These are phyloP conservation scores for Phasia obesa DNA, from an alignment of 2,888 invertebrate species.

Conservation along the genomic window DNA sequence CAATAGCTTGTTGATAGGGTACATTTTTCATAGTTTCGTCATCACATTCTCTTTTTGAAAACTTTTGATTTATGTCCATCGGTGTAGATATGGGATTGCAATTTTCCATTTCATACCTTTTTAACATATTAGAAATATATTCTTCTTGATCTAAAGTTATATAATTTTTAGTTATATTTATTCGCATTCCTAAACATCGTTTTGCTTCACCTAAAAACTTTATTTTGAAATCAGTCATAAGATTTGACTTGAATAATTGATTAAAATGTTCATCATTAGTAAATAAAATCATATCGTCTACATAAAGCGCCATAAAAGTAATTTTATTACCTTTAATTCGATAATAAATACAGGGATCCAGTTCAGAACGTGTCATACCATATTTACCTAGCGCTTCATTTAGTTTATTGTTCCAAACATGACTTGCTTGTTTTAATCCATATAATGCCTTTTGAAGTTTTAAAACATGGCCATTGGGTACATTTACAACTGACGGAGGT, in stretches of 20 bases:
- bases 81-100: too few species aligned
- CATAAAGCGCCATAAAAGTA: too few species aligned
- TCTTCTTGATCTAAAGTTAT: not conserved
- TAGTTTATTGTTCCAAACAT: conserved; percentile 61
- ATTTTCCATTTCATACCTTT: conserved; percentile 40
- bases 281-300: too few species aligned
- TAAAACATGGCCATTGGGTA: too few species aligned
- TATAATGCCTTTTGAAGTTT: too few species aligned
- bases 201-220: conserved; percentile 60
- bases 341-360: too few species aligned
- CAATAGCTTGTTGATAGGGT: conserved; percentile 59
- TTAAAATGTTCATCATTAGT: conserved; percentile 14
- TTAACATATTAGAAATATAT: conserved; percentile 41
- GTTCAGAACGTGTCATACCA: too few species aligned
- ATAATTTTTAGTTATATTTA: conserved; percentile 15
- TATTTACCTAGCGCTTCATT: conserved; percentile 42
- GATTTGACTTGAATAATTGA: not conserved
- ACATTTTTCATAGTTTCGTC: conserved; percentile 26
- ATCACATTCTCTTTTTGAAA: conserved; percentile 30
- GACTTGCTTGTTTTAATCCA: too few species aligned
- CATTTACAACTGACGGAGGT: too few species aligned
- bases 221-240: conserved; percentile 27
- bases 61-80: conserved; percentile 46
- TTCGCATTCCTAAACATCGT: conserved; percentile 53
- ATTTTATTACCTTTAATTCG: too few species aligned